A percentile compares a stretch with the other conserved stretches of the same genome.
Conservation (phyloP, 2,888 invertebrate species). For the Isoperla grammatica region DNA sequence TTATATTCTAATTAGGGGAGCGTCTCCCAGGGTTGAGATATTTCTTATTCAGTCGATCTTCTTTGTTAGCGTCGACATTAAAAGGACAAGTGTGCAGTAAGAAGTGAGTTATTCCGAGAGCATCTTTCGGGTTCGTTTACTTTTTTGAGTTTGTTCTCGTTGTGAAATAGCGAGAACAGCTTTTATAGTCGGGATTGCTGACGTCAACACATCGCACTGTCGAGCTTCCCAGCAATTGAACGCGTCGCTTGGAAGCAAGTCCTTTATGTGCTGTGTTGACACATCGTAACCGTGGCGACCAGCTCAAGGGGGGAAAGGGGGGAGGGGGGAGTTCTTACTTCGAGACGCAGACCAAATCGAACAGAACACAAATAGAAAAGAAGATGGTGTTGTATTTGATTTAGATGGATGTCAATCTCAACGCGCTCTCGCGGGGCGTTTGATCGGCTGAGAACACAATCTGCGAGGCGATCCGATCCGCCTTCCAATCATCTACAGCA, state of each 20-base stretch:
- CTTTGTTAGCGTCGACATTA: no score
- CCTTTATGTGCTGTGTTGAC: slow-evolving; percentile 17
- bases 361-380: slow-evolving; percentile 19
- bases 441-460: slow-evolving; percentile 14
- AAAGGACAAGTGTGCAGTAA: no score
- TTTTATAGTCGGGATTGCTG: no score
- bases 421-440: slow-evolving; percentile 7
- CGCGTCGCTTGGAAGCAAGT: slow-evolving; percentile 3
- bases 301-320: slow-evolving; percentile 1
- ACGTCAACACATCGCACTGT: no score
- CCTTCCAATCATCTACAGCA: slow-evolving; percentile 3
- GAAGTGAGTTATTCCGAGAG: no score
- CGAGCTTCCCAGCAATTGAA: slow-evolving; percentile 6
- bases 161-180: no score
- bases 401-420: slow-evolving; percentile 19
- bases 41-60: no score
- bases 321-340: slow-evolving; percentile 1
- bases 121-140: no score
- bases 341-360: slow-evolving; percentile 13
- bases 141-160: no score
- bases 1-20: no score
- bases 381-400: slow-evolving; percentile 19
- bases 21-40: no score
- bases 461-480: slow-evolving; percentile 5
- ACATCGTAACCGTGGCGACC: slow-evolving; percentile 18